Conservation (phyloP, 1,140 invertebrate species). For the Medauroidea extradentata region DNA sequence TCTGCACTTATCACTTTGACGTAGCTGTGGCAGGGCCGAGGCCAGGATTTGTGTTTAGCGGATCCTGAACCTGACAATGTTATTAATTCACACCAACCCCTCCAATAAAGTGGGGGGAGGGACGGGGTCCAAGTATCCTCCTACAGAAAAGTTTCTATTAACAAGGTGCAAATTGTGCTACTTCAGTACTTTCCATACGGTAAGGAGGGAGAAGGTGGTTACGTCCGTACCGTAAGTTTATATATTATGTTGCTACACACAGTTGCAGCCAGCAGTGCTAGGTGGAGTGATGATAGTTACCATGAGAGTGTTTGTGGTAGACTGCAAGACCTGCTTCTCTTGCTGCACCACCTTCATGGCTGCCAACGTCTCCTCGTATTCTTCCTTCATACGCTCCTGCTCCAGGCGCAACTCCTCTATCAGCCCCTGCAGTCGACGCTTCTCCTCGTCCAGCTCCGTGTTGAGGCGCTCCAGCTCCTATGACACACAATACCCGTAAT, state of each 20-base stretch:
- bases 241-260: too few species aligned
- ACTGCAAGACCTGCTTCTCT: conserved; percentile 14
- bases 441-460: conserved; percentile 16
- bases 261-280: too few species aligned
- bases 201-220: background rate
- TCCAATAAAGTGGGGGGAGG: too few species aligned
- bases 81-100: too few species aligned
- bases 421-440: conserved; percentile 14
- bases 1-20: too few species aligned
- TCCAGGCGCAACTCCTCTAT: conserved; percentile 16
- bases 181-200: background rate
- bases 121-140: too few species aligned
- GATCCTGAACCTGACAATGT: too few species aligned
- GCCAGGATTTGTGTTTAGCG: too few species aligned
- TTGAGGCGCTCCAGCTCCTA: conserved; percentile 17
- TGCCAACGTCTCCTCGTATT: conserved; percentile 18
- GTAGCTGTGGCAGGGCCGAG: too few species aligned
- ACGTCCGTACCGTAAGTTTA: too few species aligned
- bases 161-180: background rate
- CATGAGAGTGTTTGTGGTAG: conserved; percentile 10
- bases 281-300: background rate
- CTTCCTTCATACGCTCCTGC: conserved; percentile 15
- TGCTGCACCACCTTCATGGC: conserved; percentile 18
- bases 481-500: too few species aligned
- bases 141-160: too few species aligned